phyloP scores from a whole-genome alignment of 1,140 invertebrate genomes.

The Diorhabda sublineata region DNA sequence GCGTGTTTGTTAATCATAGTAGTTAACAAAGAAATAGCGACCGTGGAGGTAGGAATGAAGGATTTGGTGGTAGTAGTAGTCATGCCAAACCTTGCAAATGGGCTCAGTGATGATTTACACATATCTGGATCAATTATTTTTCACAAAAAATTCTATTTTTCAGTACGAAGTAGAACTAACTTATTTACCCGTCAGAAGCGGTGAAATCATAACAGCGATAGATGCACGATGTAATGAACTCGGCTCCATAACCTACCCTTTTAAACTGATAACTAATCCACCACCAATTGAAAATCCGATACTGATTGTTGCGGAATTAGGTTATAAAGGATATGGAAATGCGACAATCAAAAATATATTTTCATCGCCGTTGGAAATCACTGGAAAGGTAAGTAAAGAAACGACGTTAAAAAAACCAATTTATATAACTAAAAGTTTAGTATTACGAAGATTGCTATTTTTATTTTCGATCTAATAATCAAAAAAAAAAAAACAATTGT shows the following conservation, averaged over 20 bases:
- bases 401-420: background rate
- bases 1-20: too few species aligned
- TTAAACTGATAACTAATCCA: slow-evolving; percentile 27
- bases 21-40: too few species aligned
- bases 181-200: slow-evolving; percentile 24
- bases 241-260: slow-evolving; percentile 27
- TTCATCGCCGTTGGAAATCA: slow-evolving; percentile 19
- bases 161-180: slow-evolving; percentile 26
- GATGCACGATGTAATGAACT: slow-evolving; percentile 30
- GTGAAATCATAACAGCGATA: slow-evolving; percentile 19
- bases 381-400: slow-evolving; percentile 14
- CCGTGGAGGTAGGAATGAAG: too few species aligned
- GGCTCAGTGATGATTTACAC: background rate
- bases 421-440: background rate
- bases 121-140: background rate
- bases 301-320: slow-evolving; percentile 26
- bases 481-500: background rate
- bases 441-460: background rate
- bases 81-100: background rate
- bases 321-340: slow-evolving; percentile 18
- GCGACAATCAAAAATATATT: slow-evolving; percentile 24
- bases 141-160: slow-evolving; percentile 12
- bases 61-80: background rate
- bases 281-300: slow-evolving; percentile 23
- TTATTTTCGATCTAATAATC: background rate